phyloP scores from a whole-genome alignment of 2,888 invertebrate species.

The Nebria salina region DNA sequence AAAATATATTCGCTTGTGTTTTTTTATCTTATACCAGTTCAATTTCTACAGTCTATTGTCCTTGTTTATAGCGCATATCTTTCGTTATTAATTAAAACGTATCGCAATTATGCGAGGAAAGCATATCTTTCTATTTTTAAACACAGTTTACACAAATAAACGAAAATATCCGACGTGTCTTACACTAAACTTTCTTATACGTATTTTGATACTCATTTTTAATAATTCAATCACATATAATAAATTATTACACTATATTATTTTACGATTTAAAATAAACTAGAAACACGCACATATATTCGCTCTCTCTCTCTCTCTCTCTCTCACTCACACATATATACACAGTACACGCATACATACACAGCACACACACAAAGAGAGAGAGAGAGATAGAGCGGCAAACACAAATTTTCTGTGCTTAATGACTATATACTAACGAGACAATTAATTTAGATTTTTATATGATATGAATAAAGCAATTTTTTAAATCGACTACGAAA shows the following conservation, averaged over 20 bases:
- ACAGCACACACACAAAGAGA: no score
- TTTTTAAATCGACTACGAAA: background rate
- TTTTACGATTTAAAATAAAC: no score
- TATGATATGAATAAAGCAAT: background rate
- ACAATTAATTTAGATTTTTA: background rate
- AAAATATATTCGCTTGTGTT: slow-evolving; percentile 23
- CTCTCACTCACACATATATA: no score
- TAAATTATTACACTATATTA: no score
- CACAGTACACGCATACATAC: no score
- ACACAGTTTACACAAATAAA: background rate
- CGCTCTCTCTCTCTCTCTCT: no score
- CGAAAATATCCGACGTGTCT: background rate
- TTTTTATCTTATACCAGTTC: slow-evolving; percentile 24
- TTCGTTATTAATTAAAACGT: slow-evolving; percentile 34
- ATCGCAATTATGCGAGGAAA: slow-evolving; percentile 37
- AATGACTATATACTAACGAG: background rate
- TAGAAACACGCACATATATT: no score
- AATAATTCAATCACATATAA: no score
- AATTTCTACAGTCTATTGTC: slow-evolving; percentile 38
- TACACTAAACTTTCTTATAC: background rate
- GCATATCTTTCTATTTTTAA: slow-evolving; percentile 34
- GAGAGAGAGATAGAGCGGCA: background rate
- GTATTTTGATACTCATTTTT: no score
- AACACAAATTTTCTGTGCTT: background rate
- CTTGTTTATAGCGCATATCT: slow-evolving; percentile 28